Evolutionary conservation across 1,140 invertebrate species (phyloP).

Genomic region (Phenacoccus solenopsis): DNA sequence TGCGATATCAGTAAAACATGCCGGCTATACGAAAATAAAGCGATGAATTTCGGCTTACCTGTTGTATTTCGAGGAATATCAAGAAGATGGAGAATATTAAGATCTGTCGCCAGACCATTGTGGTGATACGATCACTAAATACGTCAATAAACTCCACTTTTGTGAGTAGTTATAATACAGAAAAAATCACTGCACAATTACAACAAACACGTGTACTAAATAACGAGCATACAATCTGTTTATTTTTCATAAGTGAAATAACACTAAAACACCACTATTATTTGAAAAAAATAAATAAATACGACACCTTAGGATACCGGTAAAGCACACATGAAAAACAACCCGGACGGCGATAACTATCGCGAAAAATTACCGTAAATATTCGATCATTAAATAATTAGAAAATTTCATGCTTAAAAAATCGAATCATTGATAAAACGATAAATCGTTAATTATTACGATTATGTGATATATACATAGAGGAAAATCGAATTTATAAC

Average conservation of each 20-base stretch:
- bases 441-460: background rate
- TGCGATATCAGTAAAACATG: too few relatives aligned
- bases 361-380: conserved; percentile 1
- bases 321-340: background rate
- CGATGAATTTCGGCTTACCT: background rate
- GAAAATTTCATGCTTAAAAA: background rate
- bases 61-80: conserved; percentile 1
- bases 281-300: background rate
- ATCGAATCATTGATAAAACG: background rate
- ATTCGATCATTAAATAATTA: background rate
- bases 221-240: background rate
- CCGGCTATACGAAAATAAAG: background rate
- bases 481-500: background rate
- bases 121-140: background rate
- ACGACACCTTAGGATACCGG: background rate
- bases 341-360: background rate
- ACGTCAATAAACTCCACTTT: background rate
- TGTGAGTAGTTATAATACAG: background rate
- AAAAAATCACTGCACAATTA: background rate
- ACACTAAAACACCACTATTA: conserved; percentile 1
- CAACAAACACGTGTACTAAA: background rate
- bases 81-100: background rate
- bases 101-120: conserved; percentile 8
- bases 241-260: background rate
- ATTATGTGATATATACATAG: background rate